Evolutionary conservation across 1,140 invertebrate genomes (phyloP), one percentile per base, ranked within the genome.

Genomic region (Xylocopa sonorina): DNA sequence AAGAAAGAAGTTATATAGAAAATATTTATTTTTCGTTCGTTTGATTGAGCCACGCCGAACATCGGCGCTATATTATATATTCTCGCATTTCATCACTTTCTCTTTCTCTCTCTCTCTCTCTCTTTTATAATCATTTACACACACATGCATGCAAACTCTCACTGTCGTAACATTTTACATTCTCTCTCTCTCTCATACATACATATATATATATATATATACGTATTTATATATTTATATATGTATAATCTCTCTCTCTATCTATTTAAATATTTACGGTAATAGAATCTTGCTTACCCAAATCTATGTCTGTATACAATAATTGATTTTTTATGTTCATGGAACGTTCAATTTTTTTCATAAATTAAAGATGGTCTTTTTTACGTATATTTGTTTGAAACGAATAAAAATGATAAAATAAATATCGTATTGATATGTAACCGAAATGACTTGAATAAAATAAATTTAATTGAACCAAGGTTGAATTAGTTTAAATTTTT

Each of bases 11-110:
- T 72, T 83, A 88, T 89, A 87, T 91, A 91, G 88, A 92, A 92
- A 93, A 92, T 92, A 92, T 92, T 93, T 93, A 92, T 92, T 82
- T 83, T 89, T 81, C 55, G 80, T 81, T 88, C 69, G 76, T 87
- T 88, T 83, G 80, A 85, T 88, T 87, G 80, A 89, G 85, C 86
- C 85, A 81, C 80, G 69, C 67, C 82, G 77, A 81, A 78, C 75
- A 78, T 88, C 71, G 80, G 84, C 86, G 83, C 85, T 87, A 87
- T 86, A n/a, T n/a, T n/a, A 87, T 84, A 81, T 85, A 86, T 69
- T 80, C 69, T 86, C 75, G 67, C 71, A 78, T 71, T 55, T 78
- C 74, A 55, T 66, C 46, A 64, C 50, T 72, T 85, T 43, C 60
- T 71, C 66, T 12, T 14, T 27, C 29, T 57, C 41, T 43, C n/a